Evolutionary conservation across 2,888 invertebrate genomes (phyloP), one percentile per base, ranked within the genome.

Genomic region (Schizaphis graminum): DNA sequence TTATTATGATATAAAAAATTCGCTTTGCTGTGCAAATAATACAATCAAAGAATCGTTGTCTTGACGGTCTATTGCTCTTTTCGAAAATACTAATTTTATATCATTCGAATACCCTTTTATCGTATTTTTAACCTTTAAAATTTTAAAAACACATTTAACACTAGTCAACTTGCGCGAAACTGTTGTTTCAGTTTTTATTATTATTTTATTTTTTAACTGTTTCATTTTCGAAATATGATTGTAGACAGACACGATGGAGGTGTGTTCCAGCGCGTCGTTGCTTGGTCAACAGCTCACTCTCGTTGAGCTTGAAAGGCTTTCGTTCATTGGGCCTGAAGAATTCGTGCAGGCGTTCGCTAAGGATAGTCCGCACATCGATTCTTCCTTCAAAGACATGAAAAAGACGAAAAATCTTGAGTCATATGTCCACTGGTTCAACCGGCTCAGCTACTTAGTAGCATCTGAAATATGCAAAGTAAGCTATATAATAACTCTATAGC

Each of bases 371-470:
- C 97, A 96, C 95, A 96, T 97, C 95, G 97, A 98, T 95, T 97
- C 97, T 1, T 97, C 97, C 1, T 97, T 97, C 95, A 97, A 97
- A 96, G 98, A 98, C 96, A 97, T 98, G 97, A 99, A 99, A 96
- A 98, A 98, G 96, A 99, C 99, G 3, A 97, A 98, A 95, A 99
- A 99, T 96, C 97, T 99, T 95, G 99, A 99, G 96, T 98, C 98
- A 26, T 99, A 99, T 96, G 98, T 99, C 24, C 98, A 99, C 95
- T 99, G 99, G 99, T 99, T 99, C 96, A 99, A 99, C 96, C 97
- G 99, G 95, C 97, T 99, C 95, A 99, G 99, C 96, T 99, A 98
- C 96, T 97, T 99, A 95, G 99, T 99, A 44, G 99, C 99, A 53
- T 98, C 99, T 35, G 99, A 99, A 96, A 98, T 99, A 95, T 97